Evolutionary conservation across 2,797 vertebrate genomes (phyloP), one percentile per base, ranked within the genome.

Genomic region (Pogonophryne albipinna): DNA sequence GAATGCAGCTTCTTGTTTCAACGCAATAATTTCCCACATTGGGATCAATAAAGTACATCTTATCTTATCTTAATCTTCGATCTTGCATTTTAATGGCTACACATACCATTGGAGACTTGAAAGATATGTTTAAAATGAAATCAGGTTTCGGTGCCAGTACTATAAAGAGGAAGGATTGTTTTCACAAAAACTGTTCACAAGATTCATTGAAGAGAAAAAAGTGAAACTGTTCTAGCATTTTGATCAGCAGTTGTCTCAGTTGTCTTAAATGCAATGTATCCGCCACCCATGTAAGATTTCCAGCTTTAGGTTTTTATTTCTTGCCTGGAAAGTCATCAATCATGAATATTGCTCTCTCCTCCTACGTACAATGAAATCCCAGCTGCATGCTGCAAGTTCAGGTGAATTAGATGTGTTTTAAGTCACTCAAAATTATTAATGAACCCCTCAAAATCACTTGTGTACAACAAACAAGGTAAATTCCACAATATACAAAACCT

Each of bases 241-340:
- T 47, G 52, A 44, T 13, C 20, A 56, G 44, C 59, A 65, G 66
- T 52, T 50, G 64, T 74, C 49, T 79, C 56, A 79, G 3, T 67
- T 58, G 59, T 67, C 66, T 67, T 16, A 75, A 79, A 66, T 80
- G 27, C 56, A 47, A 60, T 53, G 51, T 71, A 58, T 68, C 63
- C 78, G 80, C 19, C 58, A 66, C 65, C 83, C 53, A 82, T 67
- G 44, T 70, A 14, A 3, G 42, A 9, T 52, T 76, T 87, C 80
- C 66, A 68, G 69, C 49, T 79, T 66, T 23, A 13, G 41, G 53
- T 65, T 68, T 84, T 80, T 34, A 7, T 34, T 68, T 71, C 78
- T 72, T 72, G 9, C n/a, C 69, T 55, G 20, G 67, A 71, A 81
- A 80, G 74, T 82, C 80, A 89, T 90, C 88, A 80, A 76, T 90